Evolutionary conservation across 2,888 invertebrate species (phyloP), one percentile per base, ranked within the genome.

Genomic region (Ctena decussata): DNA sequence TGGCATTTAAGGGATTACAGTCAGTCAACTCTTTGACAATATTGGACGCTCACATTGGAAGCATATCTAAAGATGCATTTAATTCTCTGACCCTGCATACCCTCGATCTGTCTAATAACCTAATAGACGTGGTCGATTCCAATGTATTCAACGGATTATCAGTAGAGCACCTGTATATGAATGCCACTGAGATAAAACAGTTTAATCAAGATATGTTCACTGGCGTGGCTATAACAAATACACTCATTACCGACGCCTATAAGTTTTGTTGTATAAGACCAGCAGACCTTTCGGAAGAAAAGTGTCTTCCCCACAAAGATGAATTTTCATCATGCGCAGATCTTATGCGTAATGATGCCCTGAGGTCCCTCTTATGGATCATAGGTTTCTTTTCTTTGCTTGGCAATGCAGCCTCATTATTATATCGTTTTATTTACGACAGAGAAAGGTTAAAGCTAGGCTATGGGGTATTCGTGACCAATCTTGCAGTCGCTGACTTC

Each of bases 401-500:
- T 27, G 69, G 27, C 6, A 69, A 69, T 27, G 30, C 21, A 11
- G 6, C 5, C 11, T 69, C 27, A 6, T 30, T 69, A 3, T 6
- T 69, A 6, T 69, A 69, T 69, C 32, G 69, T 15, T n/a, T n/a
- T n/a, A 6, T 69, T 5, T 27, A 27, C 11, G 37, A 69, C 65
- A 76, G 81, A 12, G 39, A 44, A 3, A 71, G 78, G 0, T 49
- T 85, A 0, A 82, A 80, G 30, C 76, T 82, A 24, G 80, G 80
- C 0, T 80, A 87, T 78, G 85, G 87, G 6, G 80, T 89, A 35
- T 85, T 87, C 35, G 87, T 87, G 1, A 82, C 84, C 24, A 87
- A 85, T 49, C 41, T 89, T 3, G 84, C 87, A 44, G 69, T 78
- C 1, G 65, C 89, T 24, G 89, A 89, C 60, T 87, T 87, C n/a